Base-by-base conservation (phyloP, 2,797 vertebrate species). In the Sus cebifrons region DNA sequence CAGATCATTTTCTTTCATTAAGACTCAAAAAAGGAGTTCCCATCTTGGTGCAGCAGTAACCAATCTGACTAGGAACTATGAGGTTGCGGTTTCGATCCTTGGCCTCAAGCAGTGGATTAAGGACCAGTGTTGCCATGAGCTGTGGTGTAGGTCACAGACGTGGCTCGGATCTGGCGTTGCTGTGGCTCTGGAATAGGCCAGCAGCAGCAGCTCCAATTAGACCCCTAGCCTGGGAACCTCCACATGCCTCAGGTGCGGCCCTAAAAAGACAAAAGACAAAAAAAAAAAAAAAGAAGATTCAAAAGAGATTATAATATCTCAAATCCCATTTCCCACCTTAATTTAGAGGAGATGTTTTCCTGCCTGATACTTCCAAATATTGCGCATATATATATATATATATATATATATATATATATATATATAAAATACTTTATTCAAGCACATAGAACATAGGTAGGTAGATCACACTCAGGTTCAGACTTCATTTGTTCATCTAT, bases 1-100 rank as follows among this genome's bases (percentile, higher is more conserved):
- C 65, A 86, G 20, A 64, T 83, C 15, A 79, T 54, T 16, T 84
- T 40, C 27, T 84, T 93, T 89, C 9, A 68, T n/a, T 64, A 94
- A 93, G 21, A 18, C 29, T 52, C 81, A 75, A 36, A 36, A 36
- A 36, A 36, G 36, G 36, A 36, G 36, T 36, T 36, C 3, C 36
- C 36, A 36, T 36, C 36, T 36, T 36, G 36, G 36, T 36, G 36
- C 36, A 36, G 36, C 36, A 36, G 36, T 3, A 36, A 36, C 36
- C 3, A 36, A 36, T 36, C 36, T 36, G 36, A 36, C 36, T 36
- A 36, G 36, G 36, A 36, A 36, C 36, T 36, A 36, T 36, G 36
- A 36, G 36, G 36, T 36, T 36, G 36, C 4, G 36, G 36, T 3
- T 36, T 36, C 36, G 36, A 36, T 36, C 36, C 36, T 36, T 36